Percentiles rank a stretch among this genome's conserved stretches.
Conservation (phyloP, 2,797 vertebrate genomes). For the Poliocrania exsul region DNA sequence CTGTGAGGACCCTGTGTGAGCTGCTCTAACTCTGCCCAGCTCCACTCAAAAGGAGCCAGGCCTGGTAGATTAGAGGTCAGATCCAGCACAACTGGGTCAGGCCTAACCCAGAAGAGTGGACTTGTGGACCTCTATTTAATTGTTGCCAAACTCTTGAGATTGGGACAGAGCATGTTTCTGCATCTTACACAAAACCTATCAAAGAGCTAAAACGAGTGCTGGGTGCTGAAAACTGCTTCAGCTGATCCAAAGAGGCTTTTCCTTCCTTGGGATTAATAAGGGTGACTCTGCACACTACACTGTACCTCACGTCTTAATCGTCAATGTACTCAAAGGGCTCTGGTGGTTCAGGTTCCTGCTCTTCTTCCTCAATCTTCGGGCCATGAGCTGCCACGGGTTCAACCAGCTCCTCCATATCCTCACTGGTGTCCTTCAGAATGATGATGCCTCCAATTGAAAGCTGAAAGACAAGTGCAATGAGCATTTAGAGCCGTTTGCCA, state of each 20-base stretch:
- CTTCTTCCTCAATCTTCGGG: conserved; percentile 97
- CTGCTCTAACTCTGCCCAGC: background rate
- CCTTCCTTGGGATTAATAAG: background rate
- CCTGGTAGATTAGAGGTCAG: background rate
- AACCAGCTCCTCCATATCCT: conserved; percentile 95
- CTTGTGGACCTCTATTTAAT: background rate
- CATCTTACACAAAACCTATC: background rate
- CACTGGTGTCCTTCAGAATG: conserved; percentile 95
- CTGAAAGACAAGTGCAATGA: conserved; percentile 68
- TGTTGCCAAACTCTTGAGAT: background rate
- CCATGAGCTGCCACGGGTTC: conserved; percentile 96
- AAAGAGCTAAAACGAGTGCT: background rate
- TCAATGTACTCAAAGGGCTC: conserved; percentile 98
- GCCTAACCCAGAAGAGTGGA: background rate
- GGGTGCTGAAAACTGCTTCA: background rate
- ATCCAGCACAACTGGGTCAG: background rate
- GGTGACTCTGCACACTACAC: background rate
- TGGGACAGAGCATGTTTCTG: background rate
- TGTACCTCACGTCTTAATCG: conserved; percentile 80
- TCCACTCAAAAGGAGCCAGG: background rate
- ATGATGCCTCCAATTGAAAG: conserved; percentile 97
- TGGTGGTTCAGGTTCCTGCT: conserved; percentile 96
- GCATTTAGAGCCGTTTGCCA: background rate
- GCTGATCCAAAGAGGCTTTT: background rate
- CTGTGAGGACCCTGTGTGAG: background rate